Base-by-base conservation (phyloP, 2,888 invertebrate genomes). In the Tortricodes alternella region DNA sequence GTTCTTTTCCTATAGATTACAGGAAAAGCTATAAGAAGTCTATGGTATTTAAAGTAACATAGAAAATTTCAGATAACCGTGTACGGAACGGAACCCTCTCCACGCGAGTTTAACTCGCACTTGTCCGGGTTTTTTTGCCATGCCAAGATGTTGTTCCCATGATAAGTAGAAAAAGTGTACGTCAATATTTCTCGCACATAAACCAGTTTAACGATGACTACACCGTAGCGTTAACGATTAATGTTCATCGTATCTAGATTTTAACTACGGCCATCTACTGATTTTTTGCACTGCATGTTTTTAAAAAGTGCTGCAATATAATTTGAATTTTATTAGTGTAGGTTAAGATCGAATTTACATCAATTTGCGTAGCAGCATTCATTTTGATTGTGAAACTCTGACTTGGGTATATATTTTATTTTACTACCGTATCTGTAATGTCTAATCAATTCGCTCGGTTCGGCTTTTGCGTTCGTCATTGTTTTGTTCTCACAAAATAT, bases 361-460 rank as follows among this genome's bases (percentile, higher is more conserved):
- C 15, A 6, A 7, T 2, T 15, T 34, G 7, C 13, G 27, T 27
- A 7, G 27, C n/a, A 34, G 7, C n/a, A n/a, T n/a, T n/a, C n/a
- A n/a, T n/a, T n/a, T n/a, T n/a, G n/a, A n/a, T n/a, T n/a, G 15
- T 41, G 27, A 24, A 34, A 32, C 8, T 23, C 29, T 18, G 27
- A 29, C 34, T 11, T 9, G 41, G 21, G 41, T 44, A 34, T 55
- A 55, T 55, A 21, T 43, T 29, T 56, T 41, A 21, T 35, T 44
- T 27, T 18, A 37, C 49, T 37, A 56, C 37, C 49, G 43, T 29
- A 29, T 43, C 49, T 35, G 32, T 24, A 18, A 19, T 23, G 35
- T 18, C 27, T 49, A 56, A 56, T 56, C 55, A 35, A 56, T 56
- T 44, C 4, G n/a, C 9, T 55, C 15, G 35, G 24, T n/a, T n/a